Evolutionary conservation across 2,888 invertebrate genomes (phyloP).

Genomic region (Encarsia formosa): DNA sequence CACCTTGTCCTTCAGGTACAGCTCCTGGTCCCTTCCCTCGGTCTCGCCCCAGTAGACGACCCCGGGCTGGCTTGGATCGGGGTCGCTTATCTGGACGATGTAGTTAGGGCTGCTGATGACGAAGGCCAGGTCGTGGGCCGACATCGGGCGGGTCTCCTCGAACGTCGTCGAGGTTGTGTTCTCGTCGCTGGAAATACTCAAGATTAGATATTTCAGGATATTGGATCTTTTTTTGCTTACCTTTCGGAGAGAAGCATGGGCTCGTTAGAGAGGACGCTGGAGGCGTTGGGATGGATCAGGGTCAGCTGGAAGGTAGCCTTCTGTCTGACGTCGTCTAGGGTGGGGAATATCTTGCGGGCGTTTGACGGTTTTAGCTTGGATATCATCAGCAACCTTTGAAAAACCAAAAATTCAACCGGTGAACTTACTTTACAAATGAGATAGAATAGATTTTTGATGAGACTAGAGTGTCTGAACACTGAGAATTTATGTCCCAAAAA

Average conservation of each 20-base stretch:
- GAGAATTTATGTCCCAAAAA: too few relatives aligned
- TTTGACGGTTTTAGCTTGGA: constrained; percentile 34
- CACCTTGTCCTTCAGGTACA: constrained; percentile 36
- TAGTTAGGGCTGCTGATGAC: constrained; percentile 37
- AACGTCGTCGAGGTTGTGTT: constrained; percentile 34
- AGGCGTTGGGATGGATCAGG: constrained; percentile 61
- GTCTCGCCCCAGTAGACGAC: constrained; percentile 28
- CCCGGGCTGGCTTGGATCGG: constrained; percentile 8
- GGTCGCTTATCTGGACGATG: constrained; percentile 16
- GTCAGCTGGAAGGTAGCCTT: constrained; percentile 74
- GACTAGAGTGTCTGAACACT: too few relatives aligned
- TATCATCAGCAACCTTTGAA: constrained; percentile 35
- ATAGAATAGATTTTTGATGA: too few relatives aligned
- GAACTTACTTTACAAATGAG: too few relatives aligned
- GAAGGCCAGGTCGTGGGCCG: constrained; percentile 58
- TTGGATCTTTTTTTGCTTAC: not conserved
- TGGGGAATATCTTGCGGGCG: constrained; percentile 38
- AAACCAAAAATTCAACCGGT: too few relatives aligned
- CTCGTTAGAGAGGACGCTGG: constrained; percentile 69
- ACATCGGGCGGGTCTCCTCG: constrained; percentile 50
- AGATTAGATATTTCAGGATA: not conserved
- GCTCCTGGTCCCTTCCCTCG: constrained; percentile 20
- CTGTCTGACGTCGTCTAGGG: constrained; percentile 69
- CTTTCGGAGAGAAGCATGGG: constrained; percentile 50
- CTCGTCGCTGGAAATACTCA: constrained; percentile 25